A percentile compares a stretch with the other conserved stretches of the same genome.
phyloP scores from a whole-genome alignment of 2,113 vertebrate species.

The Brachypodius melanocephalos region DNA sequence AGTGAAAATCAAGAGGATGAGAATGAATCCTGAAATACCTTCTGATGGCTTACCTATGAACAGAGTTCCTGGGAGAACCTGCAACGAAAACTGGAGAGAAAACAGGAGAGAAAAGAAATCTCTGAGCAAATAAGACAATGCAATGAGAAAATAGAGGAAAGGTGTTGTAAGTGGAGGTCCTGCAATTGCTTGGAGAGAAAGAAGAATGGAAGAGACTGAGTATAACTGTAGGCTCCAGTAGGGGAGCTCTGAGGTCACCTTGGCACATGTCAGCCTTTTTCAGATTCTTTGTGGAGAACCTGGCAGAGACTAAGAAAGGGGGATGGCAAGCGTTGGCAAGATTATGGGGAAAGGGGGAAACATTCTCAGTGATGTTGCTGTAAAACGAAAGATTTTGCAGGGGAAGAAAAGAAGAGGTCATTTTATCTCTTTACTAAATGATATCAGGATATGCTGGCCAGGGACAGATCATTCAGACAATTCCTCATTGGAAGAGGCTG shows the following conservation, averaged over 20 bases:
- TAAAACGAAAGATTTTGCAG: background rate
- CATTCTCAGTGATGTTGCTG: background rate
- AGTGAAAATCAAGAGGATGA: background rate
- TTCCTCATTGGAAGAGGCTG: background rate
- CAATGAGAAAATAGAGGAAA: background rate
- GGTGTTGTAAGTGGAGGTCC: background rate
- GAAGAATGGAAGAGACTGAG: background rate
- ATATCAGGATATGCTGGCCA: background rate
- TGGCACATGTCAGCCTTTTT: background rate
- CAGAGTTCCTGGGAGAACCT: background rate
- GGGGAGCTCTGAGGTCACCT: background rate
- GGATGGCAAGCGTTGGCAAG: background rate
- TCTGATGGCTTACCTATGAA: background rate
- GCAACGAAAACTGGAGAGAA: background rate
- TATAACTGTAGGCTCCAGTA: background rate
- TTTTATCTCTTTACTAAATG: background rate
- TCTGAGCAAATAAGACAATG: background rate
- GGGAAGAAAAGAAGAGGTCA: background rate
- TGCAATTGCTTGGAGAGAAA: background rate
- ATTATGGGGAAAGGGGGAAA: background rate
- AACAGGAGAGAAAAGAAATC: background rate
- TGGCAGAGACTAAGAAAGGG: background rate
- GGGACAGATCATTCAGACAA: background rate
- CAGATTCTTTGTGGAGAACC: background rate
- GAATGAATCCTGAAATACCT: background rate